phyloP scores from a whole-genome alignment of 23 tunicate genomes.

The Styela clava region DNA sequence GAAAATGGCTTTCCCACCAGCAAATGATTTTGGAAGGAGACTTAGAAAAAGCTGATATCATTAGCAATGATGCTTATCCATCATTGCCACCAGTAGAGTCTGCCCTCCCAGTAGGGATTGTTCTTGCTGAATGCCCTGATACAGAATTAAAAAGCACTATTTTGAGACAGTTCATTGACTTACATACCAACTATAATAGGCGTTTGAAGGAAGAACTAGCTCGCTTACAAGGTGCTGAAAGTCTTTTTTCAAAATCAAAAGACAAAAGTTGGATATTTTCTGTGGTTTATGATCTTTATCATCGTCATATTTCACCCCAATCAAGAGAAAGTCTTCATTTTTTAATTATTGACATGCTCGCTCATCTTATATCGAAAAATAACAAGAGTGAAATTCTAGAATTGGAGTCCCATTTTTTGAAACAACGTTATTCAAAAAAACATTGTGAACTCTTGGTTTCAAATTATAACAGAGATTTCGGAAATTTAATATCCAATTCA shows the following conservation, averaged over 20 bases:
- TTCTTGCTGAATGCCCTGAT: conserved; percentile 54
- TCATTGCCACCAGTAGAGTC: conserved; percentile 40
- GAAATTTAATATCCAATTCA: background rate
- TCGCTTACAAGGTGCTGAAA: conserved; percentile 18
- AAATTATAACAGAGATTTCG: conserved; percentile 21
- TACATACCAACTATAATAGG: conserved; percentile 41
- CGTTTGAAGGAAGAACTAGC: conserved; percentile 23
- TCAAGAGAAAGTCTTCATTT: conserved; percentile 28
- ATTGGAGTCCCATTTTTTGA: conserved; percentile 27
- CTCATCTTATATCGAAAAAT: conserved; percentile 15
- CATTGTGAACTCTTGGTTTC: conserved; percentile 22
- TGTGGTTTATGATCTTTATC: conserved; percentile 36
- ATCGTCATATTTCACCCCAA: conserved; percentile 34
- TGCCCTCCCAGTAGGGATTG: conserved; percentile 60
- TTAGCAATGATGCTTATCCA: conserved; percentile 1
- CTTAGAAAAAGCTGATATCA: conserved; percentile 15
- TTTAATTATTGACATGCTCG: conserved; percentile 56
- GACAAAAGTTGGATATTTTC: conserved; percentile 35
- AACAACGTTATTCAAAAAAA: conserved; percentile 11
- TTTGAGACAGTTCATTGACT: conserved; percentile 43
- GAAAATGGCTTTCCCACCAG: conserved; percentile 52
- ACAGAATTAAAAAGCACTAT: conserved; percentile 41
- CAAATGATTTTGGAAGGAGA: conserved; percentile 39
- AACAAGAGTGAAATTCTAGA: conserved; percentile 49
- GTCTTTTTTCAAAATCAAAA: background rate